These are phyloP conservation scores for Cydia strobilella DNA, from an alignment of 1,140 invertebrate species.

Conservation along the genomic window DNA sequence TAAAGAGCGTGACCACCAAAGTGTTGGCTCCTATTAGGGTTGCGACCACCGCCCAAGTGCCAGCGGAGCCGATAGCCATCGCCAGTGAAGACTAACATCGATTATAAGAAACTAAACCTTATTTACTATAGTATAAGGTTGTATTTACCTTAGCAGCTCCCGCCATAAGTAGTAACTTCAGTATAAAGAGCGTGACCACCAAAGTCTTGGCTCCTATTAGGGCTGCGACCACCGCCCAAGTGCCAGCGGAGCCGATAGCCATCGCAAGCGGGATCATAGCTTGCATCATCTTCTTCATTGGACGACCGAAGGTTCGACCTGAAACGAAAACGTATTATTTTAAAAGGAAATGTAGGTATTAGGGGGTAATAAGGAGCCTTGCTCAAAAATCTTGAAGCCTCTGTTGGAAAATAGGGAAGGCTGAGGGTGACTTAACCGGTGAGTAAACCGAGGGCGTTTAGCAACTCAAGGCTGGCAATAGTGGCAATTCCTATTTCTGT, in stretches of 20 bases:
- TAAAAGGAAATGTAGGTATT: no score
- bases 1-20: slow-evolving; percentile 57
- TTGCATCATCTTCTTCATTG: slow-evolving; percentile 71
- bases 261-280: slow-evolving; percentile 71
- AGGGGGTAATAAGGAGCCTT: no score
- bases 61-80: slow-evolving; percentile 70
- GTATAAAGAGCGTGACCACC: slow-evolving; percentile 58
- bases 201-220: slow-evolving; percentile 72
- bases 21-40: slow-evolving; percentile 72
- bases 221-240: slow-evolving; percentile 72
- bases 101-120: background rate
- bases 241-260: slow-evolving; percentile 69
- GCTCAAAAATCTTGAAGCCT: no score
- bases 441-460: no score
- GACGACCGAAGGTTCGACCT: slow-evolving; percentile 74
- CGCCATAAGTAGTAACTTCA: slow-evolving; percentile 65
- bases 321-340: no score
- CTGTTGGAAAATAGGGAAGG: no score
- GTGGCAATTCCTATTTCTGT: no score
- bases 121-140: background rate
- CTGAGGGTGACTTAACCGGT: no score
- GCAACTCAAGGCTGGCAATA: no score
- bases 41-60: slow-evolving; percentile 72
- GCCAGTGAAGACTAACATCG: slow-evolving; percentile 41
- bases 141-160: slow-evolving; percentile 65